Base-by-base conservation (phyloP, 2,113 vertebrate genomes). In the Albula goreensis region DNA sequence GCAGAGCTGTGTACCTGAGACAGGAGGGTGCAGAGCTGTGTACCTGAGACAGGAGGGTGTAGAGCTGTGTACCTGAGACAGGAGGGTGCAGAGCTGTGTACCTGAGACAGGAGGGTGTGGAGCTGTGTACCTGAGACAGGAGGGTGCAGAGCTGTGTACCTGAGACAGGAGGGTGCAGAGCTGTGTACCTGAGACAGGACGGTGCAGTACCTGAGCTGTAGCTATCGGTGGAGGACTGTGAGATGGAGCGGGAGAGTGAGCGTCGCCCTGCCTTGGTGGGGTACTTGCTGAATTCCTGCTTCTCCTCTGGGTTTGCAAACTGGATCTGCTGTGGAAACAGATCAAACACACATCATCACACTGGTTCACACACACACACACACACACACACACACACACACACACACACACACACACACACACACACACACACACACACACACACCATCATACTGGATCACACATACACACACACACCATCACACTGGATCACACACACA, bases 211-310 rank as follows among this genome's bases (percentile, higher is more conserved):
- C 98, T 19, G 98, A 99, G 95, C 98, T 99, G 94, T 99, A 99
- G 96, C 98, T 99, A 95, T 99, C 98, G 0, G 98, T 99, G 90
- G 98, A 99, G 22, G 98, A 99, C 93, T 99, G 98, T 0, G 98
- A 99, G 93, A 99, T 99, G 89, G 98, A 99, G 19, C 98, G 96
- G 50, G 98, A 99, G 51, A 99, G 93, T 79, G 98, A 99, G 22
- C 98, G 96, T 0, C 98, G 97, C 53, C 98, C 98, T 0, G 98
- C 97, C 93, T 99, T 99, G 79, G 98, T 99, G 0, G 97, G 98
- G 88, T 97, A 99, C 91, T 97, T 98, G 94, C 95, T 97, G 94
- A 99, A 99, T 85, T 99, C 98, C 91, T 99, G 98, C 95, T 99
- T 99, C 92, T 99, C 98, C 96, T 99, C 98, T 7, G 93, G 82